Conservation (phyloP, 2,113 vertebrate species). For the Pseudonaja textilis region DNA sequence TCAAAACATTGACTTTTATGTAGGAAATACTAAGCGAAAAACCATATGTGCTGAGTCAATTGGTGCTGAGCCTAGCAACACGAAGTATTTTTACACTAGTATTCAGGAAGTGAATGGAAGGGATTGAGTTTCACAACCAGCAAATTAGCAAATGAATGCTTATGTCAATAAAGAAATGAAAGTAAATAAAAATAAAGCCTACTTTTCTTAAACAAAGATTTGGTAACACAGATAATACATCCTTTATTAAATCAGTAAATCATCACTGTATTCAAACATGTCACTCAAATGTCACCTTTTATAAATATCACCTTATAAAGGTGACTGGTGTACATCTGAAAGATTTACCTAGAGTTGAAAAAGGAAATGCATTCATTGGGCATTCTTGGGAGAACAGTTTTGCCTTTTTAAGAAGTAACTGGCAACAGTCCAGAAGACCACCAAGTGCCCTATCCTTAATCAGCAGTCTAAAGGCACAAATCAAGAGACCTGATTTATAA, state of each 20-base stretch:
- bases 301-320: constrained; percentile 29
- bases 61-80: constrained; percentile 49
- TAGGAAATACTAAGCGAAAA: constrained; percentile 66
- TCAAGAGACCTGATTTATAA: constrained; percentile 17
- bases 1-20: constrained; percentile 78
- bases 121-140: constrained; percentile 68
- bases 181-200: constrained; percentile 53
- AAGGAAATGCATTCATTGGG: constrained; percentile 30
- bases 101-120: constrained; percentile 60
- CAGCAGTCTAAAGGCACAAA: constrained; percentile 45
- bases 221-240: background rate
- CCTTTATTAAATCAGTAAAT: background rate
- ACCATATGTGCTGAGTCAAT: constrained; percentile 62
- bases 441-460: constrained; percentile 7
- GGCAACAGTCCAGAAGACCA: constrained; percentile 24
- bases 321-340: constrained; percentile 14
- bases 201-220: constrained; percentile 68
- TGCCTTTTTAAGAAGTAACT: constrained; percentile 40
- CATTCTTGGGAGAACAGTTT: constrained; percentile 20
- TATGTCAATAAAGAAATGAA: constrained; percentile 76
- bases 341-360: constrained; percentile 36
- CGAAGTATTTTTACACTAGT: constrained; percentile 58
- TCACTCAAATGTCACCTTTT: constrained; percentile 28
- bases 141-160: constrained; percentile 84
- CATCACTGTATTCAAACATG: background rate